Evolutionary conservation across 2,888 invertebrate genomes (phyloP).

Genomic region (Hypomecis atomaria): DNA sequence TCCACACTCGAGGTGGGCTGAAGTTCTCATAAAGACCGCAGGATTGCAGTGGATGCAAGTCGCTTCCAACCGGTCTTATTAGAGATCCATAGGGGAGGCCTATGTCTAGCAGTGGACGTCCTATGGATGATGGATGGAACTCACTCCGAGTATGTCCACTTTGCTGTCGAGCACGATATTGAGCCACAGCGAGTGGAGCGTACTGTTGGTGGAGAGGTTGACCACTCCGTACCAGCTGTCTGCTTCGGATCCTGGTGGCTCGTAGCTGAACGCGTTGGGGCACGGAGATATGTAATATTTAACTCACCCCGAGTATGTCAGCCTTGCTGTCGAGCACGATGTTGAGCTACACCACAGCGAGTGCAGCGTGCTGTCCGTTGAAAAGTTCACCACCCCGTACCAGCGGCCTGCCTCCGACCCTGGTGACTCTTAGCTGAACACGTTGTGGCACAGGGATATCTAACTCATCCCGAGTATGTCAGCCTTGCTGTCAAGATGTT

Average conservation of each 20-base stretch:
- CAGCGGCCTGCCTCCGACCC: slow-evolving; percentile 83
- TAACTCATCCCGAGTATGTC: slow-evolving; percentile 86
- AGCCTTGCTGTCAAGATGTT: slow-evolving; percentile 85
- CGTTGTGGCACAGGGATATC: slow-evolving; percentile 84
- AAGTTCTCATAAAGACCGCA: no score
- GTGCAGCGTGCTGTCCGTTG: slow-evolving; percentile 82
- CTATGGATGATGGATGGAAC: slow-evolving; percentile 37
- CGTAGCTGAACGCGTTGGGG: slow-evolving; percentile 85
- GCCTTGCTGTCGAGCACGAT: slow-evolving; percentile 84
- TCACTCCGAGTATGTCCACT: slow-evolving; percentile 86
- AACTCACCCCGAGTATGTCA: slow-evolving; percentile 85
- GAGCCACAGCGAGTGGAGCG: slow-evolving; percentile 85
- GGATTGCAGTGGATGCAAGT: no score
- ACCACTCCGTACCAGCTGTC: slow-evolving; percentile 86
- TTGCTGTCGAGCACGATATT: slow-evolving; percentile 84
- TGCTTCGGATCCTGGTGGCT: slow-evolving; percentile 78
- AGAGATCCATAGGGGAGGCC: no score
- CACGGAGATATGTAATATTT: slow-evolving; percentile 85
- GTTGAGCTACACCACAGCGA: slow-evolving; percentile 86
- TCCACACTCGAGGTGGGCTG: no score
- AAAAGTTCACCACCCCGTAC: slow-evolving; percentile 85
- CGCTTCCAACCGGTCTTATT: no score
- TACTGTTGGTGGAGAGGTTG: slow-evolving; percentile 82
- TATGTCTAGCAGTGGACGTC: no score
- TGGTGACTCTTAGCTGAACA: slow-evolving; percentile 84